Evolutionary conservation across 2,797 vertebrate species (phyloP).

Genomic region (Cheirogaleus major): DNA sequence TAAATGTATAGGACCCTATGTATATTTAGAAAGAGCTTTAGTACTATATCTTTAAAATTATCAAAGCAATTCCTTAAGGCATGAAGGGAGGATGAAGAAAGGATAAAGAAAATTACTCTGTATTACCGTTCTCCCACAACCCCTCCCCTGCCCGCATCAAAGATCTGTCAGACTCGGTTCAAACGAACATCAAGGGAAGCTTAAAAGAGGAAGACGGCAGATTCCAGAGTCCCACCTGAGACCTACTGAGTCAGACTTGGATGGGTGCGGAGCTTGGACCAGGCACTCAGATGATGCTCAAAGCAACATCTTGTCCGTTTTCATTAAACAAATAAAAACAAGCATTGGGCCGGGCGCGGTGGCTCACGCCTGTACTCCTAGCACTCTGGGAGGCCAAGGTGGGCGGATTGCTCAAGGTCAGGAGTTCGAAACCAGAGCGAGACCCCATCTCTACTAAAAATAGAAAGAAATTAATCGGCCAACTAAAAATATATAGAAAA

Average conservation of each 20-base stretch:
- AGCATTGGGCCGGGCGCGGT: not conserved
- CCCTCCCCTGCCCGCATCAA: not conserved
- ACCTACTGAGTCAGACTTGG: not conserved
- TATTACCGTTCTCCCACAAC: not conserved
- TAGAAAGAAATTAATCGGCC: too few species aligned
- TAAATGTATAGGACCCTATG: not conserved
- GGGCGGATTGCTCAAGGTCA: too few species aligned
- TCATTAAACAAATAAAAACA: not conserved
- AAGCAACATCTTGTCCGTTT: not conserved
- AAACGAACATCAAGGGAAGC: not conserved
- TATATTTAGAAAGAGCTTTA: slow-evolving; percentile 29
- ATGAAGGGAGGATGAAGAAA: not conserved
- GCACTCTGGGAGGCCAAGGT: too few species aligned
- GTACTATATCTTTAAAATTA: slow-evolving; percentile 10
- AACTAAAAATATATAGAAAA: too few species aligned
- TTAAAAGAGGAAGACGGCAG: not conserved
- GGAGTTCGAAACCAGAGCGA: too few species aligned
- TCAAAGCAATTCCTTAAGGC: slow-evolving; percentile 5
- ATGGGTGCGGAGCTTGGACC: not conserved
- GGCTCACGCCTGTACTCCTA: too few species aligned
- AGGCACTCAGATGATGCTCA: not conserved
- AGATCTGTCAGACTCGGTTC: not conserved
- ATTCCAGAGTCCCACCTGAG: not conserved
- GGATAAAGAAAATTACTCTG: not conserved
- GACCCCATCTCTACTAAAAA: too few species aligned